phyloP scores from a whole-genome alignment of 1,140 invertebrate genomes.

The Phenacoccus solenopsis region DNA sequence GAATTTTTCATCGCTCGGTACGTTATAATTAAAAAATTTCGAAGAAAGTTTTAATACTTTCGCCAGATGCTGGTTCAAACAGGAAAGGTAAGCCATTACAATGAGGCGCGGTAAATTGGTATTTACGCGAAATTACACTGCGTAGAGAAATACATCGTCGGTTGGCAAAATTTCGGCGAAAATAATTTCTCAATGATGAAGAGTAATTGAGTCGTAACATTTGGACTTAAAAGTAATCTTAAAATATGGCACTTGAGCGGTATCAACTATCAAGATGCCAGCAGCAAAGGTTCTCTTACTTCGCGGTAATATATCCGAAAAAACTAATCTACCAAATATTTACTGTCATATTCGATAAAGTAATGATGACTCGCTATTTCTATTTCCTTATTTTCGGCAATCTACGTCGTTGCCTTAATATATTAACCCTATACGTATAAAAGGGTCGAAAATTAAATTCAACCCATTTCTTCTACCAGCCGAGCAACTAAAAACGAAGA shows the following conservation, averaged over 20 bases:
- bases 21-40: neutral
- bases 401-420: neutral
- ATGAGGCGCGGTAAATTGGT: no score
- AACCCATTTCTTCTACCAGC: neutral
- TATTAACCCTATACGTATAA: no score
- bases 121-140: no score
- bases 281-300: no score
- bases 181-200: neutral
- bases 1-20: neutral
- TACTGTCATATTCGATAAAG: neutral
- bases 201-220: neutral
- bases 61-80: no score
- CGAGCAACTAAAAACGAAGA: no score
- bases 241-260: no score
- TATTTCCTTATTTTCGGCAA: neutral
- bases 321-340: neutral
- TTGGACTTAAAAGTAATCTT: no score
- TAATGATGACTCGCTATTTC: neutral
- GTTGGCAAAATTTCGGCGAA: no score
- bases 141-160: no score
- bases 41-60: neutral
- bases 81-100: no score
- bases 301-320: neutral
- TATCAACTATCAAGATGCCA: no score
- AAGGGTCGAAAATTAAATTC: neutral